Evolutionary conservation across 2,888 invertebrate genomes (phyloP), one percentile per base, ranked within the genome.

Genomic region (Clunio marinus): DNA sequence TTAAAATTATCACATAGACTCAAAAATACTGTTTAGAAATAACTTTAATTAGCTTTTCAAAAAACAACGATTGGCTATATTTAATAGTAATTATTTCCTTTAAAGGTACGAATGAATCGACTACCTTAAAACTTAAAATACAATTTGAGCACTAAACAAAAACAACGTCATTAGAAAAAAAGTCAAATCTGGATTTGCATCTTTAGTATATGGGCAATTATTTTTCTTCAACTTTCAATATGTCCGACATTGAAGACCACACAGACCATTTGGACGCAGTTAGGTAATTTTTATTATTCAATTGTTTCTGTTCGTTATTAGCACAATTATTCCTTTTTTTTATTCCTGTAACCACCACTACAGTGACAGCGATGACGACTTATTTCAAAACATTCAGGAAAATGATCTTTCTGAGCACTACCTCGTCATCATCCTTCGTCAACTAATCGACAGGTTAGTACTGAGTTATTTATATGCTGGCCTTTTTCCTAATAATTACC

Each of bases 341-440:
- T 32, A 32, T 4, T n/a, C n/a, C n/a, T n/a, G n/a, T n/a, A n/a
- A n/a, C n/a, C n/a, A n/a, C n/a, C n/a, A n/a, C 45, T 4, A 45
- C 13, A 66, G 55, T 35, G 66, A 66, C 51, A 46, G 46, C n/a
- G 66, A 66, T 32, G 66, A 66, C n/a, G 66, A 66, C 25, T 66
- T 66, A 13, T 66, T 66, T 24, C 66, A 66, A 66, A 68, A 68
- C 17, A 58, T 68, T 13, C 58, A 57, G 15, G 41, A 57, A 8
- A 32, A 68, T n/a, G 68, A 58, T 17, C 37, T 68, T 22, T 41
- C 37, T 1, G 58, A 68, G 17, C 57, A 68, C 17, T 68, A 68
- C 41, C 28, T 68, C 8, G 68, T 68, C 1, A 37, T 68, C 3
- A 68, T 68, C 15, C 25, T 68, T 24, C 24, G 68, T 24, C 68